Evolutionary conservation across 2,113 vertebrate genomes (phyloP).

Genomic region (Chloropsis cyanopogon): DNA sequence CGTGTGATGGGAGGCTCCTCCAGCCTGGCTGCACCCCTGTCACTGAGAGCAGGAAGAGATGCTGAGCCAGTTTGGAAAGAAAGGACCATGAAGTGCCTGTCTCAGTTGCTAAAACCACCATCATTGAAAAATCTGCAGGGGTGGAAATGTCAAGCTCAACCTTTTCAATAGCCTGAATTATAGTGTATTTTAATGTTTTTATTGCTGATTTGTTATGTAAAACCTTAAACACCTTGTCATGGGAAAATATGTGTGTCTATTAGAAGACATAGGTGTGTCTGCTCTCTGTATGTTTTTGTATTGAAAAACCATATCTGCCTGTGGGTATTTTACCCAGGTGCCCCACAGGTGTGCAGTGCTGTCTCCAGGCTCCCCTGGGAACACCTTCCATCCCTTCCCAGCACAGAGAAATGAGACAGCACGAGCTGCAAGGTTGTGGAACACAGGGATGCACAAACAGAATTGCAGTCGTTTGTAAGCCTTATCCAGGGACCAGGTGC

Average conservation of each 20-base stretch:
- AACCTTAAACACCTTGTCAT: background rate
- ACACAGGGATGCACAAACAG: background rate
- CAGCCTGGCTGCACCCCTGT: background rate
- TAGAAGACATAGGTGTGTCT: background rate
- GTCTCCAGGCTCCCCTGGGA: background rate
- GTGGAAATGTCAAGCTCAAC: background rate
- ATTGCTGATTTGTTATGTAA: background rate
- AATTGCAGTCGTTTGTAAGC: background rate
- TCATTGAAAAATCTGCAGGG: background rate
- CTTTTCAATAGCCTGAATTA: background rate
- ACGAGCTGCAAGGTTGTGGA: background rate
- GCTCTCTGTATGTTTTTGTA: background rate
- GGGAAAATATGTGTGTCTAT: background rate
- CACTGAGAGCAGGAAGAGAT: background rate
- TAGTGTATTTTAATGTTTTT: background rate
- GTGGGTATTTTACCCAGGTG: background rate
- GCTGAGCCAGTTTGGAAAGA: background rate
- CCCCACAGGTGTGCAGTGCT: background rate
- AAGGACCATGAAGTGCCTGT: background rate
- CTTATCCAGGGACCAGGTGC: fast-evolving
- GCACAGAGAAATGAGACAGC: background rate
- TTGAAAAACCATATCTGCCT: background rate
- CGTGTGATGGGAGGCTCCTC: background rate
- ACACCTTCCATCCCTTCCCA: background rate
- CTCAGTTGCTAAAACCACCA: background rate